Conservation (phyloP, 2,797 vertebrate genomes). For the Micrastur ruficollis region DNA sequence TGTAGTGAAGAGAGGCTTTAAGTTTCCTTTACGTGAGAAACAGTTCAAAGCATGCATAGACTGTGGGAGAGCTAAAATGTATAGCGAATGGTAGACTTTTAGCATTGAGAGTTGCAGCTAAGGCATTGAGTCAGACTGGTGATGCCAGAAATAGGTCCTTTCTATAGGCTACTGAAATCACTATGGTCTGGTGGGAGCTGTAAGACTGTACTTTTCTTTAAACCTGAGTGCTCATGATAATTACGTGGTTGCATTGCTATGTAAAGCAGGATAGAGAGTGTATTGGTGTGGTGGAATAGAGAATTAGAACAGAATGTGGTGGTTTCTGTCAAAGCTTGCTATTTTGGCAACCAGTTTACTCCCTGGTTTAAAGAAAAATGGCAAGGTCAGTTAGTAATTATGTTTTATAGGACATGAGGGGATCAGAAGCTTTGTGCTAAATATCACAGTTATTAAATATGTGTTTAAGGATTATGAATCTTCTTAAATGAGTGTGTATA, state of each 20-base stretch:
- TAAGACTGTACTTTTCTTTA: not conserved
- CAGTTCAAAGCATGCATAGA: not conserved
- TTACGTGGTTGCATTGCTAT: not conserved
- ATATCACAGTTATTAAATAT: conserved; percentile 10
- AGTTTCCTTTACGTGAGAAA: not conserved
- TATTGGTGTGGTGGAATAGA: not conserved
- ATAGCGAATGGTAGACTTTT: not conserved
- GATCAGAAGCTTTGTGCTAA: not conserved
- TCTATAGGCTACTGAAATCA: not conserved
- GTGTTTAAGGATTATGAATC: not conserved
- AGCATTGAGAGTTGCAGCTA: not conserved
- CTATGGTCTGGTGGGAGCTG: not conserved
- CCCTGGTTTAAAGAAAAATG: not conserved
- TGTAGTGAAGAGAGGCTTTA: not conserved
- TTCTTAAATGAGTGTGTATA: not conserved
- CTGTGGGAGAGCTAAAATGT: not conserved
- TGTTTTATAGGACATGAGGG: not conserved
- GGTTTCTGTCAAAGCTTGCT: not conserved
- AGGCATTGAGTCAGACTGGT: not conserved
- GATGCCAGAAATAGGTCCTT: not conserved
- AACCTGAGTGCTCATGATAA: not conserved
- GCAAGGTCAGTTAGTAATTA: not conserved
- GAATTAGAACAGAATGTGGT: not conserved
- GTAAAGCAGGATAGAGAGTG: not conserved
- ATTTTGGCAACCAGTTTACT: not conserved